A percentile compares a stretch with the other conserved stretches of the same genome.
Evolutionary conservation across 1,140 invertebrate species (phyloP).

Genomic region (Gryllus bimaculatus): DNA sequence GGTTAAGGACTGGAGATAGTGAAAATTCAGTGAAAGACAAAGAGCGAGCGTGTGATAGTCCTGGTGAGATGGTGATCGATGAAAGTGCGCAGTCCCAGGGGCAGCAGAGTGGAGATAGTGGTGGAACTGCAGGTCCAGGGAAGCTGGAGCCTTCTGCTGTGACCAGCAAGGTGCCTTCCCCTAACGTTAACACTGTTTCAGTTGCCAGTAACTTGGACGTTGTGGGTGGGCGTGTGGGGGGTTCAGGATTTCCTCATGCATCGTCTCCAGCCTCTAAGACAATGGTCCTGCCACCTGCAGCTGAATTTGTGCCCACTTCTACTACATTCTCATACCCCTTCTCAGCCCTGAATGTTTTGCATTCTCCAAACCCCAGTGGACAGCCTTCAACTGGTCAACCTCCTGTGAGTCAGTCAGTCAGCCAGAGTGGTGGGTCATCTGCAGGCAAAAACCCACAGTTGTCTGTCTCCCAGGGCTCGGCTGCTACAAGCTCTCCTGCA

Average conservation of each 20-base stretch:
- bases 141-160: slow-evolving; percentile 21
- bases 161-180: slow-evolving; percentile 6
- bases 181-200: neutral
- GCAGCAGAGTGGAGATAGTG: neutral
- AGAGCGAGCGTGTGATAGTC: slow-evolving; percentile 16
- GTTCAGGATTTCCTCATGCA: neutral
- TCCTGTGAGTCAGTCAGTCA: slow-evolving; percentile 10
- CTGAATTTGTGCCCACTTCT: slow-evolving; percentile 22
- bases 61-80: slow-evolving; percentile 21
- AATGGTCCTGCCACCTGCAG: slow-evolving; percentile 11
- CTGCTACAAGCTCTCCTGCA: slow-evolving; percentile 17
- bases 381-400: slow-evolving; percentile 8
- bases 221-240: neutral
- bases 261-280: neutral
- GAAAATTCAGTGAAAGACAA: slow-evolving; percentile 14
- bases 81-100: slow-evolving; percentile 9
- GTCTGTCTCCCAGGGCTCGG: neutral
- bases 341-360: slow-evolving; percentile 21
- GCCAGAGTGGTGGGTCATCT: neutral
- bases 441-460: neutral
- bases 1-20: neutral
- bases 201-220: neutral
- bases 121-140: slow-evolving; percentile 10
- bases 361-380: slow-evolving; percentile 13
- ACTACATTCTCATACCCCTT: slow-evolving; percentile 22